These are phyloP conservation scores for Alcedo quadribrachys DNA, from an alignment of 2,797 vertebrate species.

Conservation along the genomic window DNA sequence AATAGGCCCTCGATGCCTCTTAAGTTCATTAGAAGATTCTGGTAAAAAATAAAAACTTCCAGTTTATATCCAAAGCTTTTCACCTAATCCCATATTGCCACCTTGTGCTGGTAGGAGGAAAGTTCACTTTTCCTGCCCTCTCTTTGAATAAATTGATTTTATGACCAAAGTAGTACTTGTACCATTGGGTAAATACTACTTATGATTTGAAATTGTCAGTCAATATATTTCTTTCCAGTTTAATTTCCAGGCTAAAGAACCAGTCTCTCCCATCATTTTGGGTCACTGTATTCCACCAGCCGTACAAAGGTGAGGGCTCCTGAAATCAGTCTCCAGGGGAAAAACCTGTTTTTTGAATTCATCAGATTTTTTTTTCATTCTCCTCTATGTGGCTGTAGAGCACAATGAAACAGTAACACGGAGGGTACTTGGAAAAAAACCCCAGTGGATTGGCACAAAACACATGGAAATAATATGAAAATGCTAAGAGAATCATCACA, in stretches of 20 bases:
- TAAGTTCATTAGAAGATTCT: conserved; percentile 12
- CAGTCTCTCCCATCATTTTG: background rate
- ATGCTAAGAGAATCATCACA: background rate
- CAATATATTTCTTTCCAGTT: rapidly evolving
- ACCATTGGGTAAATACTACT: no score
- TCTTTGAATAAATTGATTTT: rapidly evolving
- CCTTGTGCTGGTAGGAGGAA: background rate
- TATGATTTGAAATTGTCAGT: no score
- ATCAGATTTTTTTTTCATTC: background rate
- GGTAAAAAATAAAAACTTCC: background rate
- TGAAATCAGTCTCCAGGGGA: background rate
- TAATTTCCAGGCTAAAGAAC: background rate
- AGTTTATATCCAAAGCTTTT: background rate
- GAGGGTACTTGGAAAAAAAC: background rate
- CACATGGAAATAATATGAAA: background rate
- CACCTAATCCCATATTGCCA: background rate
- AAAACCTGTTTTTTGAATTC: background rate
- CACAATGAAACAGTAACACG: background rate
- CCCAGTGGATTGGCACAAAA: background rate
- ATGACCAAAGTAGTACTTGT: rapidly evolving
- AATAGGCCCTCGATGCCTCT: background rate
- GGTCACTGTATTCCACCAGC: background rate
- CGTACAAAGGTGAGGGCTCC: rapidly evolving
- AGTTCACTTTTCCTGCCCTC: background rate
- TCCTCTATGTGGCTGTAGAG: background rate